phyloP scores from a whole-genome alignment of 2,113 vertebrate species.

The Ivindomyrus marchei region DNA sequence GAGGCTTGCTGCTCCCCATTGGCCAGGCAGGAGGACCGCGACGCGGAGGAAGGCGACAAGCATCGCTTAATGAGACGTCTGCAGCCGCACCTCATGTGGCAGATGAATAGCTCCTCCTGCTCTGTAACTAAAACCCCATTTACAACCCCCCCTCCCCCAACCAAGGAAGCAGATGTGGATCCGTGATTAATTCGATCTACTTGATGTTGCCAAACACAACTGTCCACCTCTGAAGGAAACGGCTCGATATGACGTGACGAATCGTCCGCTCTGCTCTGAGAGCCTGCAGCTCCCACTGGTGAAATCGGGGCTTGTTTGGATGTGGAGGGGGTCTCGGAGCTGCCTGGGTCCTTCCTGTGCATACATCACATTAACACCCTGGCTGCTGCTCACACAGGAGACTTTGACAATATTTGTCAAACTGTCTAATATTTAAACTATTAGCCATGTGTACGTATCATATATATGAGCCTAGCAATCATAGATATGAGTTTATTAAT shows the following conservation, averaged over 20 bases:
- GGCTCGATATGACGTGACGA: not conserved
- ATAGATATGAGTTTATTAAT: not conserved
- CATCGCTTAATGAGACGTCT: not conserved
- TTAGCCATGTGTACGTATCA: not conserved
- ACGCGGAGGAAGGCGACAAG: not conserved
- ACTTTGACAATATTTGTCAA: not conserved
- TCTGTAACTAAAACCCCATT: not conserved
- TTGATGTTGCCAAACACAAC: not conserved
- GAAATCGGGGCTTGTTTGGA: not conserved
- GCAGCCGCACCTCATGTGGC: not conserved
- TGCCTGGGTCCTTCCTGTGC: not conserved
- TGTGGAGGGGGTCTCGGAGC: not conserved
- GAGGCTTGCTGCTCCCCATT: not conserved
- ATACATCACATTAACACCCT: not conserved
- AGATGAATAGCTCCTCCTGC: not conserved
- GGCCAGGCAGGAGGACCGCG: not conserved
- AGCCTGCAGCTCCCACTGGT: not conserved
- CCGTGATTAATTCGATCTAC: not conserved
- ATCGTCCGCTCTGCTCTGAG: not conserved
- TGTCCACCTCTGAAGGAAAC: not conserved
- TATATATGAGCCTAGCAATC: not conserved
- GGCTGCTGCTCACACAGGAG: not conserved
- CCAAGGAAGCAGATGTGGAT: not conserved
- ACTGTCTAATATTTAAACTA: not conserved
- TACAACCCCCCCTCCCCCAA: no score